Conservation (phyloP, 2,797 vertebrate genomes). For the Pseudochaenichthys georgianus region DNA sequence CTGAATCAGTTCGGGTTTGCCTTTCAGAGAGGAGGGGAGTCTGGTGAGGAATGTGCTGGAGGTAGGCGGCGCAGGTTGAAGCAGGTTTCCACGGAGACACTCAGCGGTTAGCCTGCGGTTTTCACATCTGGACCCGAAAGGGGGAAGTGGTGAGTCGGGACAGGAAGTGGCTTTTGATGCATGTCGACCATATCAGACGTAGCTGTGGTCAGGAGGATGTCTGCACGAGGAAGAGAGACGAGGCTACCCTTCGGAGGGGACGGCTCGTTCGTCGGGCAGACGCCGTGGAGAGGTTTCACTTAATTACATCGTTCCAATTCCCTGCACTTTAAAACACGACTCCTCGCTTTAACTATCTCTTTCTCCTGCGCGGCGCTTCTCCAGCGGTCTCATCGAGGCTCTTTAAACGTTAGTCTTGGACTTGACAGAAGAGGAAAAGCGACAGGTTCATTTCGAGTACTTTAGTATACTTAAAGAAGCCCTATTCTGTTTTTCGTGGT, state of each 20-base stretch:
- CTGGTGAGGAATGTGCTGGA: conserved; percentile 60
- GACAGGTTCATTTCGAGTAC: neutral
- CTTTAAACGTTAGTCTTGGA: neutral
- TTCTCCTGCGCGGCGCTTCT: conserved; percentile 2
- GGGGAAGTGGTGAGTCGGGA: conserved; percentile 49
- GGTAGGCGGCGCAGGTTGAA: conserved; percentile 47
- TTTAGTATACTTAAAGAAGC: neutral
- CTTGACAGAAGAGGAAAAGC: neutral
- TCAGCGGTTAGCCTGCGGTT: conserved; percentile 59
- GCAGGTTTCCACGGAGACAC: conserved; percentile 60
- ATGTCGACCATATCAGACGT: conserved; percentile 2
- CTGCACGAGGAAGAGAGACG: conserved; percentile 14
- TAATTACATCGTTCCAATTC: conserved; percentile 67
- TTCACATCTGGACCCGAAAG: conserved; percentile 51
- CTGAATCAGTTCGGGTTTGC: conserved; percentile 56
- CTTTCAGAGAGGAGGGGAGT: conserved; percentile 27
- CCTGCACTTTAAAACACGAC: conserved; percentile 45
- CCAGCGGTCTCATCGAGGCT: conserved; percentile 10
- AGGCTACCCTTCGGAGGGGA: conserved; percentile 60
- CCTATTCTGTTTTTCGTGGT: neutral
- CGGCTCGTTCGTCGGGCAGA: conserved; percentile 64
- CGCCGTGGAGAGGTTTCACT: conserved; percentile 59
- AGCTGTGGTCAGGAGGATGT: conserved; percentile 23
- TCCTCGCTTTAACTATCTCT: conserved; percentile 18
- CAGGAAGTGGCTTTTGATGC: conserved; percentile 47